Evolutionary conservation across 2,113 vertebrate species (phyloP).

Genomic region (Tautogolabrus adspersus): DNA sequence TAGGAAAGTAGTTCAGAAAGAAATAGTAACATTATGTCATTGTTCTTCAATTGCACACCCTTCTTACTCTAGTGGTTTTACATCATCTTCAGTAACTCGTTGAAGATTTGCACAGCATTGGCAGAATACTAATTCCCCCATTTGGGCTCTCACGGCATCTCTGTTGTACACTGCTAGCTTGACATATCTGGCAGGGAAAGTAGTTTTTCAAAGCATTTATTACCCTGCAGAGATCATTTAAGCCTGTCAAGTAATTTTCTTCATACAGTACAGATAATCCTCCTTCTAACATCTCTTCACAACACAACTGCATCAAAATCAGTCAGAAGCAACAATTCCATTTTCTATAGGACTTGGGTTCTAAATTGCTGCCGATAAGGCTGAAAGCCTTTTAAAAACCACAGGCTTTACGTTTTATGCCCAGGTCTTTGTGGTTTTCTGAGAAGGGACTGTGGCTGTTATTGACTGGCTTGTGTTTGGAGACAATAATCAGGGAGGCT

Average conservation of each 20-base stretch:
- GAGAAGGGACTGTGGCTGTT: constrained; percentile 43
- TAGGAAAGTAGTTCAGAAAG: constrained; percentile 20
- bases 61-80: constrained; percentile 42
- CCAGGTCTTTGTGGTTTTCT: constrained; percentile 36
- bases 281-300: constrained; percentile 43
- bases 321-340: constrained; percentile 17
- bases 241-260: constrained; percentile 43
- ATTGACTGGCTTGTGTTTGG: constrained; percentile 65
- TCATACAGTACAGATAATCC: constrained; percentile 45
- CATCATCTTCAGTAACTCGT: constrained; percentile 44
- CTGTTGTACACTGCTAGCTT: constrained; percentile 39
- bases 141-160: constrained; percentile 40
- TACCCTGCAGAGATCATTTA: constrained; percentile 17
- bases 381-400: constrained; percentile 48
- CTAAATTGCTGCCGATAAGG: constrained; percentile 54
- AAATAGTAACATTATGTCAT: constrained; percentile 29
- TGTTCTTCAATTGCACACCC: constrained; percentile 29
- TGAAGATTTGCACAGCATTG: constrained; percentile 37
- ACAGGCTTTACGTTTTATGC: constrained; percentile 39
- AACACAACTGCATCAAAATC: constrained; percentile 23
- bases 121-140: constrained; percentile 55
- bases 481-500: constrained; percentile 75
- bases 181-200: constrained; percentile 53
- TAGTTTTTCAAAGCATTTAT: constrained; percentile 28
- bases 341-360: constrained; percentile 18